Evolutionary conservation across 1,140 invertebrate species (phyloP).

Genomic region (Hormaphis cornu): DNA sequence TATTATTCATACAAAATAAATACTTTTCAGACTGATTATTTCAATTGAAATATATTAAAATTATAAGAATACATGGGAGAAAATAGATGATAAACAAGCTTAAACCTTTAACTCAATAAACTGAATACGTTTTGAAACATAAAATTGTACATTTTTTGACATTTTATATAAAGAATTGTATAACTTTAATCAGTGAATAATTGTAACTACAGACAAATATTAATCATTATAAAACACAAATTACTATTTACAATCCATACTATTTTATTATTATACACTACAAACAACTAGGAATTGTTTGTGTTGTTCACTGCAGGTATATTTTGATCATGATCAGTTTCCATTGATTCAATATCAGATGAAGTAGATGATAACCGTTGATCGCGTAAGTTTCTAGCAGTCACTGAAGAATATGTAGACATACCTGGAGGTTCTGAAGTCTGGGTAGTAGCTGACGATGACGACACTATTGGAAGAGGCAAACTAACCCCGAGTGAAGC

Average conservation of each 20-base stretch:
- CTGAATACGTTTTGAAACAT: not conserved
- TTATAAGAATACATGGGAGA: not conserved
- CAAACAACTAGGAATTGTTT: constrained; percentile 17
- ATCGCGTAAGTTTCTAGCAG: constrained; percentile 13
- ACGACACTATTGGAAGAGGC: constrained; percentile 1
- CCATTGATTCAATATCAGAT: constrained; percentile 20
- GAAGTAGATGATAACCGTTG: constrained; percentile 7
- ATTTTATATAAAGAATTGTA: too few species aligned
- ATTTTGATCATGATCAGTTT: constrained; percentile 31
- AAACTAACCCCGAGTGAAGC: constrained; percentile 8
- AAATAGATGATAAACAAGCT: not conserved
- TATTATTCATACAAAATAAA: not conserved
- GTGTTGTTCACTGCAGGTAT: constrained; percentile 20
- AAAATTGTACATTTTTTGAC: not conserved
- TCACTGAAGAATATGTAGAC: constrained; percentile 16
- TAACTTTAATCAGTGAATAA: too few species aligned
- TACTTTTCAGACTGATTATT: not conserved
- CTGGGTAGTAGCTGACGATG: constrained; percentile 13
- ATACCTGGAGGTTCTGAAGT: constrained; percentile 14
- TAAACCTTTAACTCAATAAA: not conserved
- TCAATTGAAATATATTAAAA: not conserved
- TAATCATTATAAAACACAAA: not conserved
- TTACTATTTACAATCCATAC: constrained; percentile 5
- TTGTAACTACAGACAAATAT: not conserved
- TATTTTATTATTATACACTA: not conserved